Evolutionary conservation across 2,888 invertebrate genomes (phyloP).

Genomic region (Argyresthia albistria): DNA sequence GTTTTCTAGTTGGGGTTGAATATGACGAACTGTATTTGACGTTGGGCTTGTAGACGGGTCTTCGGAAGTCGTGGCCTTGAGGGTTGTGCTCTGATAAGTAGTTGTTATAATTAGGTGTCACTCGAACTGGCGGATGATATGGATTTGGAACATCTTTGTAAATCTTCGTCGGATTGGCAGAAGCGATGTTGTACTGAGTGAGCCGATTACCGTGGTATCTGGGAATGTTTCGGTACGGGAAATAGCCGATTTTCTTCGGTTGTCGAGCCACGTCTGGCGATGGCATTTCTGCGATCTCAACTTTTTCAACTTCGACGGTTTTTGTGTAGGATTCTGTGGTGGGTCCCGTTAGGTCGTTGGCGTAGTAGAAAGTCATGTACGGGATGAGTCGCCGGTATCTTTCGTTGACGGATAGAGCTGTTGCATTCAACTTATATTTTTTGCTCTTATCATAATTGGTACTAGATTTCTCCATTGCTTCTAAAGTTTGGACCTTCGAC

Average conservation of each 20-base stretch:
- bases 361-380: slow-evolving; percentile 87
- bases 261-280: slow-evolving; percentile 25
- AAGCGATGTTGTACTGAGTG: slow-evolving; percentile 59
- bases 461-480: slow-evolving; percentile 7
- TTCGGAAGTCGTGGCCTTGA: slow-evolving; percentile 28
- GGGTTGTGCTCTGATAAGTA: slow-evolving; percentile 25
- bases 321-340: slow-evolving; percentile 37
- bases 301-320: slow-evolving; percentile 54
- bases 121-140: slow-evolving; percentile 31
- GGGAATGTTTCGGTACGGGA: slow-evolving; percentile 46
- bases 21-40: slow-evolving; percentile 29
- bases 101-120: slow-evolving; percentile 33
- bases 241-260: slow-evolving; percentile 42
- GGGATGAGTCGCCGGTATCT: slow-evolving; percentile 85
- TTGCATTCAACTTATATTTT: slow-evolving; percentile 26
- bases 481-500: slow-evolving; percentile 18
- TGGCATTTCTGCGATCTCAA: slow-evolving; percentile 44
- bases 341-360: slow-evolving; percentile 67
- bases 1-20: slow-evolving; percentile 34
- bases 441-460: slow-evolving; percentile 26
- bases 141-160: slow-evolving; percentile 42
- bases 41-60: slow-evolving; percentile 30
- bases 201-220: slow-evolving; percentile 60
- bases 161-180: slow-evolving; percentile 54
- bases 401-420: slow-evolving; percentile 70